Conservation (phyloP, 2,113 vertebrate genomes). For the Burhinus bistriatus region DNA sequence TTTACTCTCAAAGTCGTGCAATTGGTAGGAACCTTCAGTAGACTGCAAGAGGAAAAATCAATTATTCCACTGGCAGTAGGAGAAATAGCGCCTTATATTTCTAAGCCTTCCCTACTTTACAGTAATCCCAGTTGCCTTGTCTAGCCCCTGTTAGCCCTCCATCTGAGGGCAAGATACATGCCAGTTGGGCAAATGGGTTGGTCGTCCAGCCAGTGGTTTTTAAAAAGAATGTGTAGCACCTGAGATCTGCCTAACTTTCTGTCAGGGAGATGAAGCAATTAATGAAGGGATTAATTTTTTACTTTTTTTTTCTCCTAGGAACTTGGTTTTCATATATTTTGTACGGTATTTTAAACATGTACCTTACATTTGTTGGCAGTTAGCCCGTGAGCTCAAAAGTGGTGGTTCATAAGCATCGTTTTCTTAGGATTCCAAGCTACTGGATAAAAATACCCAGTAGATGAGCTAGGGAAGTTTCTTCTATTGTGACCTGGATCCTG, state of each 20-base stretch:
- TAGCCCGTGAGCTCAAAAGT: neutral
- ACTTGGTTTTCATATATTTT: neutral
- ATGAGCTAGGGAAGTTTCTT: neutral
- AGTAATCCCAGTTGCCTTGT: neutral
- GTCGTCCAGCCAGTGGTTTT: neutral
- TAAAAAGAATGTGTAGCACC: neutral
- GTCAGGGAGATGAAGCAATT: neutral
- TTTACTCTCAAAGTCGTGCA: neutral
- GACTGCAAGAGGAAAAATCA: neutral
- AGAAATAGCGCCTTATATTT: neutral
- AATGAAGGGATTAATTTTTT: neutral
- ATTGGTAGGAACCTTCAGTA: neutral
- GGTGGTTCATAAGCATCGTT: rapidly evolving
- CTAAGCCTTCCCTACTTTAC: neutral
- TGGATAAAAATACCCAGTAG: neutral
- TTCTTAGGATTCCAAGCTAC: neutral
- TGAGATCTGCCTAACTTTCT: neutral
- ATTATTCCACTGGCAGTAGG: neutral
- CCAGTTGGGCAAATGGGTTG: neutral
- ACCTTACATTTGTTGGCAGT: neutral
- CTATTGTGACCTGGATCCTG: neutral
- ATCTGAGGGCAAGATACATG: neutral
- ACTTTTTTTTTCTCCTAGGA: neutral
- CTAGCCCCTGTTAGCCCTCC: neutral
- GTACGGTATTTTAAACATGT: neutral